Percentiles rank a stretch among this genome's conserved stretches.
phyloP scores from a whole-genome alignment of 1,140 invertebrate species.

The Octopus bimaculoides region DNA sequence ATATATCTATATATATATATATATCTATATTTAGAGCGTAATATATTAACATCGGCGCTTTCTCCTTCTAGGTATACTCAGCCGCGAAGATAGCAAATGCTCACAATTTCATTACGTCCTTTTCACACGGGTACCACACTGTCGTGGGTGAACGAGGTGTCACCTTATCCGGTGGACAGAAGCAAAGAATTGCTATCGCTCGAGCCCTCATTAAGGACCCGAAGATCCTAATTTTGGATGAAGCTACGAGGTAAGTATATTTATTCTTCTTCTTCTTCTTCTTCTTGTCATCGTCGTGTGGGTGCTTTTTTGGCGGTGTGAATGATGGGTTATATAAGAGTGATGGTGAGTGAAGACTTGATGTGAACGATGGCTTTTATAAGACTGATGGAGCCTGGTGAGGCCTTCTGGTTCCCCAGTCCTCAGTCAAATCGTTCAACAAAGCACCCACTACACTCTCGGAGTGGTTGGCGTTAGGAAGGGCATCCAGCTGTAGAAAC shows the following conservation, averaged over 20 bases:
- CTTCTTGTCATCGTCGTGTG: not conserved
- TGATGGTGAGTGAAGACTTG: not conserved
- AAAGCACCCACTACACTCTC: too few species aligned
- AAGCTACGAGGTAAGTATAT: conserved; percentile 81
- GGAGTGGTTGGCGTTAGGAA: too few species aligned
- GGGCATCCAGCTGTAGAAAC: too few species aligned
- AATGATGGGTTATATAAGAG: not conserved
- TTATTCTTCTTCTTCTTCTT: not conserved
- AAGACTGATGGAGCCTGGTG: too few species aligned
- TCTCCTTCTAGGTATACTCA: not conserved
- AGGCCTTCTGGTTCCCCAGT: too few species aligned
- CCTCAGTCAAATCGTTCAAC: too few species aligned
- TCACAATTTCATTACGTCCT: conserved; percentile 80
- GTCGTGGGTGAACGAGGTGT: conserved; percentile 84
- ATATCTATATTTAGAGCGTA: too few species aligned
- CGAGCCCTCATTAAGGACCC: conserved; percentile 85
- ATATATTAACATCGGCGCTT: not conserved
- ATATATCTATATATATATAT: too few species aligned
- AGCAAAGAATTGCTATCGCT: conserved; percentile 88
- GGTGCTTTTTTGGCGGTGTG: not conserved
- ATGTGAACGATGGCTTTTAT: too few species aligned
- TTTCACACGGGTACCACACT: conserved; percentile 83
- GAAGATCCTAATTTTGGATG: conserved; percentile 80
- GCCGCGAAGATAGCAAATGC: conserved; percentile 88
- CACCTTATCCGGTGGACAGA: conserved; percentile 87